phyloP scores from a whole-genome alignment of 35 echinoderm and acorn worm genomes.

The Apostichopus japonicus region DNA sequence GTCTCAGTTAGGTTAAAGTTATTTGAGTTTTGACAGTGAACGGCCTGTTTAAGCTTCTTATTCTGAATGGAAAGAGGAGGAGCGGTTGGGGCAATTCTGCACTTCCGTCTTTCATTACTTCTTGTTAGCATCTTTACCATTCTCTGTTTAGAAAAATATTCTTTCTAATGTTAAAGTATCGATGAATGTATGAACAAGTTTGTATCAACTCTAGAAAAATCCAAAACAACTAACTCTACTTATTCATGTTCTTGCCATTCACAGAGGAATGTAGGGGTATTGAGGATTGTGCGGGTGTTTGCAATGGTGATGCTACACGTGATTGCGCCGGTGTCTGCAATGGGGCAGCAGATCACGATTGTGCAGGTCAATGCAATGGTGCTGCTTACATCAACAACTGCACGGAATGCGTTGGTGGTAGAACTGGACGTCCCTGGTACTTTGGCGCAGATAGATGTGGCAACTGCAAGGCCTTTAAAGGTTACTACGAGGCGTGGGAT shows the following conservation, averaged over 20 bases:
- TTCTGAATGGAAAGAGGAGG: too few species aligned
- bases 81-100: too few species aligned
- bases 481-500: conserved; percentile 85
- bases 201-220: background rate
- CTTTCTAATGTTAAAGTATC: too few species aligned
- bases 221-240: background rate
- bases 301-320: conserved; percentile 65
- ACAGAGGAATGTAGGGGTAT: conserved; percentile 85
- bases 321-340: conserved; percentile 82
- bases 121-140: too few species aligned
- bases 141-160: too few species aligned
- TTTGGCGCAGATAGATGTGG: conserved; percentile 88
- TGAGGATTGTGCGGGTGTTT: conserved; percentile 89
- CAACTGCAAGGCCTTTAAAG: conserved; percentile 50
- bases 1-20: too few species aligned
- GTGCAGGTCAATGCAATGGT: conserved; percentile 79
- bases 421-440: conserved; percentile 62
- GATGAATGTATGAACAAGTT: too few species aligned
- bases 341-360: conserved; percentile 65
- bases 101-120: too few species aligned
- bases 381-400: conserved; percentile 82
- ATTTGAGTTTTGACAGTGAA: too few species aligned
- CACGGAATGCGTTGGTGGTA: conserved; percentile 86
- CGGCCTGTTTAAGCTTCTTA: too few species aligned
- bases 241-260: background rate